Evolutionary conservation across 2,888 invertebrate genomes (phyloP).

Genomic region (Cylloceria caligata): DNA sequence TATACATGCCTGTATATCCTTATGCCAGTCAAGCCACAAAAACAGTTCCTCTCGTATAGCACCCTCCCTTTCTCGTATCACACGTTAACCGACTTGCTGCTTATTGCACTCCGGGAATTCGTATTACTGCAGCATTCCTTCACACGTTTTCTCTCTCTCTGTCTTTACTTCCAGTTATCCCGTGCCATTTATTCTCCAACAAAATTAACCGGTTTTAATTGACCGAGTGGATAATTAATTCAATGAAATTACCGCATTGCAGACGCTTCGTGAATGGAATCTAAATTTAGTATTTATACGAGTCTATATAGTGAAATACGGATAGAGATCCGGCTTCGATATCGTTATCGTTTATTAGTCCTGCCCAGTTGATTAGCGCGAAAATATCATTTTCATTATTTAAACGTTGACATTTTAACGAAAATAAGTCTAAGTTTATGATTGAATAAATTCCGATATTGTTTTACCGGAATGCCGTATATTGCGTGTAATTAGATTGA

Average conservation of each 20-base stretch:
- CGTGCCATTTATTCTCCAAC: neutral
- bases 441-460: too few relatives aligned
- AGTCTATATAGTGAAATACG: too few relatives aligned
- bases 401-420: too few relatives aligned
- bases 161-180: neutral
- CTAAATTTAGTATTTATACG: neutral
- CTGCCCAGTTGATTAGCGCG: too few relatives aligned
- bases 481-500: too few relatives aligned
- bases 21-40: slow-evolving; percentile 51
- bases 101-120: slow-evolving; percentile 58
- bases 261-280: slow-evolving; percentile 2
- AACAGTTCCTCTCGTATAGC: slow-evolving; percentile 39
- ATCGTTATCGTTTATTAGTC: too few relatives aligned
- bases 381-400: too few relatives aligned
- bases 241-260: slow-evolving; percentile 32
- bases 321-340: too few relatives aligned
- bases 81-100: slow-evolving; percentile 56
- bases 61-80: slow-evolving; percentile 36
- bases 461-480: too few relatives aligned
- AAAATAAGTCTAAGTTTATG: too few relatives aligned
- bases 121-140: slow-evolving; percentile 49
- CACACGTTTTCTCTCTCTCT: slow-evolving; percentile 16
- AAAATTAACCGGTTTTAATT: slow-evolving; percentile 57
- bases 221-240: slow-evolving; percentile 51
- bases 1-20: slow-evolving; percentile 14